These are phyloP conservation scores for Champsocephalus gunnari DNA, from an alignment of 2,797 vertebrate genomes.

Conservation along the genomic window DNA sequence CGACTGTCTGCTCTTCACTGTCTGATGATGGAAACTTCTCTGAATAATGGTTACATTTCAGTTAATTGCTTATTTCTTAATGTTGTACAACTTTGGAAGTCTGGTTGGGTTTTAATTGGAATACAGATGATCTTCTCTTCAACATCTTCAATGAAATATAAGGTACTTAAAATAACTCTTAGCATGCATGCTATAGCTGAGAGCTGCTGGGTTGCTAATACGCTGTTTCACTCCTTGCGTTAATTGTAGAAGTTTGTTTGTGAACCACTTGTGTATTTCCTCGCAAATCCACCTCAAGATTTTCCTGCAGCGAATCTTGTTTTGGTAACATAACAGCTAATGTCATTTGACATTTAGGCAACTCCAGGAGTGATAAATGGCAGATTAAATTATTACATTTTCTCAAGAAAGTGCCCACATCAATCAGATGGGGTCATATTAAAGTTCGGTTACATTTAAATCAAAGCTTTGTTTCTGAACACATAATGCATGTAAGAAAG, in stretches of 20 bases:
- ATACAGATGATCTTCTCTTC: conserved; percentile 8
- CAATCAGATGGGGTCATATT: background rate
- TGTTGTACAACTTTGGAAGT: conserved; percentile 20
- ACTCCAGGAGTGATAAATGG: no score
- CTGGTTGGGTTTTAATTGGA: conserved; percentile 24
- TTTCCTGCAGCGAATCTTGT: background rate
- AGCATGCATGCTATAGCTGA: background rate
- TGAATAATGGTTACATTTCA: conserved; percentile 14
- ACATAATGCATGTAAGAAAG: no score
- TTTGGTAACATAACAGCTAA: conserved; percentile 1
- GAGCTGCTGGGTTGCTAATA: background rate
- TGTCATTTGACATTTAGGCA: no score
- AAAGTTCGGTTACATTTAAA: no score
- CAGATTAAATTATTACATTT: background rate
- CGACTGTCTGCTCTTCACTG: conserved; percentile 69
- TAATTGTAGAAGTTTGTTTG: background rate
- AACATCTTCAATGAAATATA: background rate
- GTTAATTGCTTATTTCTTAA: background rate
- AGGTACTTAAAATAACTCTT: background rate
- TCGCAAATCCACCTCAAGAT: no score
- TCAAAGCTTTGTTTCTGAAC: no score
- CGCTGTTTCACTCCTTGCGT: background rate
- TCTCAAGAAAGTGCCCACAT: background rate
- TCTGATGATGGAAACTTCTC: conserved; percentile 40
- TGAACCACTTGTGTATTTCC: background rate